Conservation (phyloP, 2,888 invertebrate species). For the Harmothoe impar region DNA sequence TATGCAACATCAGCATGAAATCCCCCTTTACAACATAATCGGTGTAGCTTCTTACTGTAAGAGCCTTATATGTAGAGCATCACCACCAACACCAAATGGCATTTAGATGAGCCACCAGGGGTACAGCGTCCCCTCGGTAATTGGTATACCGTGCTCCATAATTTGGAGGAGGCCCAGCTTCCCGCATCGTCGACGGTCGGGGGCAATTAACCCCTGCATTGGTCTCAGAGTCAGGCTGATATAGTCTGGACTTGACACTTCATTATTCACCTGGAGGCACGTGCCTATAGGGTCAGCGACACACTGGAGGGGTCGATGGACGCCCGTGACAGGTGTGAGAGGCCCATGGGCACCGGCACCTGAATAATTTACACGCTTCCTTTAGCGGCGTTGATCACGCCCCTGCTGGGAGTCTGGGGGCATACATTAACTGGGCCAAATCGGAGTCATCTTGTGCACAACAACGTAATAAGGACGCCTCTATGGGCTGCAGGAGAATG, state of each 20-base stretch:
- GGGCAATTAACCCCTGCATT: background rate
- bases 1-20: too few species aligned
- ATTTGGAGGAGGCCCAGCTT: background rate
- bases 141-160: too few species aligned
- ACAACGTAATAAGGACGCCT: background rate
- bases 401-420: background rate
- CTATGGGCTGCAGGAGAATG: too few species aligned
- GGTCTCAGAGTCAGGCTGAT: background rate
- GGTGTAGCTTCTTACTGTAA: too few species aligned
- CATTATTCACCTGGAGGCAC: background rate
- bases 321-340: slow-evolving; percentile 4
- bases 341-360: background rate
- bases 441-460: background rate
- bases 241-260: background rate
- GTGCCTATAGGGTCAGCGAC: background rate
- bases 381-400: background rate
- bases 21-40: too few species aligned
- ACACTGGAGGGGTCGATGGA: background rate
- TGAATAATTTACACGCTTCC: slow-evolving; percentile 12
- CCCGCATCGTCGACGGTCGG: background rate
- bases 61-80: too few species aligned
- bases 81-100: too few species aligned
- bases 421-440: background rate
- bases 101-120: too few species aligned
- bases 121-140: too few species aligned